Evolutionary conservation across 2,888 invertebrate genomes (phyloP).

Genomic region (Catocala nupta): DNA sequence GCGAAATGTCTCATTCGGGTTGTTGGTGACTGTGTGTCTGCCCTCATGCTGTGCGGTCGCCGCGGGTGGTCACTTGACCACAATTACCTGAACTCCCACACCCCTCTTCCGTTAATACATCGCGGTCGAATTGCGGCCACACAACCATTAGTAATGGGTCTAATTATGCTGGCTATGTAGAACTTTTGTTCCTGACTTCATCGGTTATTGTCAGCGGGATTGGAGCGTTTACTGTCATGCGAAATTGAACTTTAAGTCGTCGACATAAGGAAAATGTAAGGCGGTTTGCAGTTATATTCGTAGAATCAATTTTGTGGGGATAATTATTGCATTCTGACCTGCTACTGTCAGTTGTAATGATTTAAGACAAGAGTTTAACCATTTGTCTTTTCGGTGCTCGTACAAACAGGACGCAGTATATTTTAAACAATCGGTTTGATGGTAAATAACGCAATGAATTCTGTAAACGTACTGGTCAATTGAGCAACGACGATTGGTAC

Average conservation of each 20-base stretch:
- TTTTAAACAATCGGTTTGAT: constrained; percentile 28
- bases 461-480: neutral
- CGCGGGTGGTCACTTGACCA: constrained; percentile 74
- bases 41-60: constrained; percentile 63
- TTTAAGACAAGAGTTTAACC: constrained; percentile 40
- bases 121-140: constrained; percentile 22
- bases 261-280: constrained; percentile 33
- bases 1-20: constrained; percentile 62
- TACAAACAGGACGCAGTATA: constrained; percentile 42
- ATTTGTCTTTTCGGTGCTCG: constrained; percentile 31
- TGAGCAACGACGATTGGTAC: neutral
- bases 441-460: neutral
- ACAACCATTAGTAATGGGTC: constrained; percentile 54
- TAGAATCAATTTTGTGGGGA: constrained; percentile 60
- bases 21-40: constrained; percentile 70
- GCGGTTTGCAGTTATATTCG: constrained; percentile 38
- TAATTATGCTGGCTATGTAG: constrained; percentile 50
- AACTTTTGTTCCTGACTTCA: constrained; percentile 69
- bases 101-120: constrained; percentile 31
- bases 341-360: constrained; percentile 62
- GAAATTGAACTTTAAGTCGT: constrained; percentile 44
- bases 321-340: constrained; percentile 65
- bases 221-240: constrained; percentile 33
- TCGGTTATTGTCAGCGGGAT: constrained; percentile 59
- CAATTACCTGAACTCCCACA: constrained; percentile 47